Percentiles rank a stretch among this genome's conserved stretches.
Evolutionary conservation across 2,888 invertebrate species (phyloP).

Genomic region (Meiosimyza decipiens): DNA sequence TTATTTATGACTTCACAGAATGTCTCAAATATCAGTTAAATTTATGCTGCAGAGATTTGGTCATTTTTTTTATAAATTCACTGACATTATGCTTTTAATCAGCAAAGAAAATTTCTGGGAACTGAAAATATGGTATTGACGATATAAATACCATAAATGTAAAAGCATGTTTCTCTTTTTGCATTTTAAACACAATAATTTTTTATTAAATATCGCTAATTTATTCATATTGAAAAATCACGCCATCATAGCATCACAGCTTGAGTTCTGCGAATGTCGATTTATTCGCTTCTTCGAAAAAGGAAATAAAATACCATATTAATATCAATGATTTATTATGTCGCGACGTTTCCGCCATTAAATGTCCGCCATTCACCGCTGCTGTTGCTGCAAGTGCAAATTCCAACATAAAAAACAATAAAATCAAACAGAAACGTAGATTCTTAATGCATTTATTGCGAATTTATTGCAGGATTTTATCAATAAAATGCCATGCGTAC

Average conservation of each 20-base stretch:
- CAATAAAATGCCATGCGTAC: constrained; percentile 18
- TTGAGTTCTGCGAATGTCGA: neutral
- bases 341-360: constrained; percentile 19
- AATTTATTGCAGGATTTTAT: constrained; percentile 32
- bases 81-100: too few relatives aligned
- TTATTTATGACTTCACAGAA: too few relatives aligned
- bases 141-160: too few relatives aligned
- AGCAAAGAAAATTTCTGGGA: too few relatives aligned
- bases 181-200: neutral
- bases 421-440: neutral
- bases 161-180: too few relatives aligned
- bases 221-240: neutral
- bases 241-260: neutral
- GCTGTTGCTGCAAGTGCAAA: neutral
- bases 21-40: too few relatives aligned
- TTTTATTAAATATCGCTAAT: neutral
- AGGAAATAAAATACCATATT: neutral
- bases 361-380: neutral
- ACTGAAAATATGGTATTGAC: too few relatives aligned
- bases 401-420: constrained; percentile 12
- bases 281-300: neutral
- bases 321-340: constrained; percentile 30
- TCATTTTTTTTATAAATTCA: too few relatives aligned
- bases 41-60: too few relatives aligned
- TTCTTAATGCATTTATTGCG: constrained; percentile 30